Conservation (phyloP, 2,888 invertebrate species). For the Prostheceraeus crozeri region DNA sequence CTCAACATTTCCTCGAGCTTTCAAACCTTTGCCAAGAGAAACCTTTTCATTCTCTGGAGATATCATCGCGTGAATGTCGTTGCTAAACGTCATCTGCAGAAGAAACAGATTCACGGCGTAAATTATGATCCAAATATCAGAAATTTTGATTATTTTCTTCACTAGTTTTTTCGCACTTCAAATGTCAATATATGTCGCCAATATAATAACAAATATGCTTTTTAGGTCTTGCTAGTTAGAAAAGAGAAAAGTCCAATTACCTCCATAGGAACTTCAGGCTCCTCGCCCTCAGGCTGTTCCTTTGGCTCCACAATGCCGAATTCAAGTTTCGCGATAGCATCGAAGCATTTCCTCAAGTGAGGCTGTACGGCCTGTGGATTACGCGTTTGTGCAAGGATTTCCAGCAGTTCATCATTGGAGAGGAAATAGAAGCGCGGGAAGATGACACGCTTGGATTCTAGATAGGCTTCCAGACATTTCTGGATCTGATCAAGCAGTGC, state of each 20-base stretch:
- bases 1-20: constrained; percentile 77
- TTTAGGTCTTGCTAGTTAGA: too few species aligned
- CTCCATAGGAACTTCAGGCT: too few species aligned
- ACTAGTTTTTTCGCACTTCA: too few species aligned
- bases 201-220: too few species aligned
- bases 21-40: constrained; percentile 63
- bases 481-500: constrained; percentile 75
- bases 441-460: constrained; percentile 76
- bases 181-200: too few species aligned
- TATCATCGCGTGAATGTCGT: constrained; percentile 78
- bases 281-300: background rate
- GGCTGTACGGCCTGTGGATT: constrained; percentile 79
- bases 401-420: constrained; percentile 78
- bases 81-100: constrained; percentile 63
- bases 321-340: constrained; percentile 57
- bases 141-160: too few species aligned
- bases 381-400: constrained; percentile 79
- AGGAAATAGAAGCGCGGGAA: constrained; percentile 79
- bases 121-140: too few species aligned
- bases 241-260: too few species aligned
- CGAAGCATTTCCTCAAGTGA: constrained; percentile 77
- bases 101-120: too few species aligned
- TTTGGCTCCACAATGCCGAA: constrained; percentile 46
- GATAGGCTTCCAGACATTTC: constrained; percentile 78
- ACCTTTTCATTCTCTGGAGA: constrained; percentile 80